Base-by-base conservation (phyloP, 2,113 vertebrate genomes). In the Tor tambroides region DNA sequence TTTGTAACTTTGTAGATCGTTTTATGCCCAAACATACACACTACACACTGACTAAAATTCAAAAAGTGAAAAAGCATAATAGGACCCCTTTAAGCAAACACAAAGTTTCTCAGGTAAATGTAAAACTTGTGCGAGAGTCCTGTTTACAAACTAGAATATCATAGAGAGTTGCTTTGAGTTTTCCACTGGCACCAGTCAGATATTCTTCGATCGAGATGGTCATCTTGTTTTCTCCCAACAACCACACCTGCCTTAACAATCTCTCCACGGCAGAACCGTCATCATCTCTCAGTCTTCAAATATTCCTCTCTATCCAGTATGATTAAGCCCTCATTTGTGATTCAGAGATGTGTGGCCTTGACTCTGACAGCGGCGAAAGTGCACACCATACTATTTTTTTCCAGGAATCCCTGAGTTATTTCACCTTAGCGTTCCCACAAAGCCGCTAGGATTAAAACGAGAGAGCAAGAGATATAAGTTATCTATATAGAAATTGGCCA, bases 401-500 rank as follows among this genome's bases (percentile, higher is more conserved):
- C 43, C 75, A 67, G 75, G 43, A 85, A 56, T 23, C 84, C 41
- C 5, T 30, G 21, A 69, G 14, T 51, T 56, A 30, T 69, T 59
- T 80, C 77, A 38, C 30, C 35, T 72, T 67, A 5, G 46, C 6
- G 0, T n/a, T 43, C 30, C 26, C 6, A 8, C 65, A n/a, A 30
- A 26, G 21, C 32, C 46, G 2, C 85, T 21, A 41, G 11, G 78
- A 86, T 72, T 72, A 74, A 46, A 72, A 61, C 32, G 23, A 61
- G n/a, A 51, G 38, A 71, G 77, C 59, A 4, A 65, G 59, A 86
- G 32, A 54, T 35, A 72, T 21, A 43, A 5, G 59, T 72, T 75
- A 81, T 84, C 56, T 84, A 28, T 61, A 38, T 30, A 51, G 11
- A 85, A 49, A 67, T 23, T 63, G 65, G 26, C 30, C 79, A 41